Evolutionary conservation across 2,797 vertebrate genomes (phyloP).

Genomic region (Eidolon dupreanum): DNA sequence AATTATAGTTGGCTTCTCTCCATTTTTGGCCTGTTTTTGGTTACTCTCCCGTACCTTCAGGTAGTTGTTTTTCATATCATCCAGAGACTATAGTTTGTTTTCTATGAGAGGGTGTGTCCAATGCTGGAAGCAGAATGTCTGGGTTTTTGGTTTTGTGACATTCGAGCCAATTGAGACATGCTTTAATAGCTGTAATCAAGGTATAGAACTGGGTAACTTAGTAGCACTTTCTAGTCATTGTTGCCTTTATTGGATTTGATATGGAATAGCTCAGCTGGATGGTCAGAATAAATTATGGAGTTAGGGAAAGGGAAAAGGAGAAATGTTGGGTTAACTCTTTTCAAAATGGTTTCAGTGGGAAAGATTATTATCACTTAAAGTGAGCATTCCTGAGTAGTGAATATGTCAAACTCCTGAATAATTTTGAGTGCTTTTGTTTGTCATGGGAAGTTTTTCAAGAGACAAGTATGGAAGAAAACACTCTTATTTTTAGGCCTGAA

Average conservation of each 20-base stretch:
- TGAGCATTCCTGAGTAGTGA: constrained; percentile 37
- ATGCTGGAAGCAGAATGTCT: not conserved
- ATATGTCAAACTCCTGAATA: constrained; percentile 19
- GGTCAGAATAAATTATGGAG: constrained; percentile 56
- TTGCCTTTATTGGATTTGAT: constrained; percentile 59
- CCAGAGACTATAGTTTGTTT: not conserved
- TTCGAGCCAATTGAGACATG: constrained; percentile 43
- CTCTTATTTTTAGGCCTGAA: constrained; percentile 29
- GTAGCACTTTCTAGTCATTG: constrained; percentile 20
- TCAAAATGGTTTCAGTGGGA: constrained; percentile 41
- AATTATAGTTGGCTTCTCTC: not conserved
- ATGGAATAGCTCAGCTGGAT: constrained; percentile 34
- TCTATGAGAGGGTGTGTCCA: not conserved
- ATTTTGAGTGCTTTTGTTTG: constrained; percentile 55
- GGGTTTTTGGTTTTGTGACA: constrained; percentile 52
- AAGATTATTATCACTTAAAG: constrained; percentile 54
- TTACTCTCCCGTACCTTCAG: not conserved
- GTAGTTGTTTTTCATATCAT: not conserved
- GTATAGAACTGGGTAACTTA: constrained; percentile 37
- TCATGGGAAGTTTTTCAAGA: constrained; percentile 19
- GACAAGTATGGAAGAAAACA: constrained; percentile 5
- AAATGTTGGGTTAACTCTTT: constrained; percentile 44
- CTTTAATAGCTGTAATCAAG: constrained; percentile 39
- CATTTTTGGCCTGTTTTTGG: not conserved
- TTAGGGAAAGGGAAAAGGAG: constrained; percentile 37